Base-by-base conservation (phyloP, 2,888 invertebrate genomes). In the Nymphalis c-album region DNA sequence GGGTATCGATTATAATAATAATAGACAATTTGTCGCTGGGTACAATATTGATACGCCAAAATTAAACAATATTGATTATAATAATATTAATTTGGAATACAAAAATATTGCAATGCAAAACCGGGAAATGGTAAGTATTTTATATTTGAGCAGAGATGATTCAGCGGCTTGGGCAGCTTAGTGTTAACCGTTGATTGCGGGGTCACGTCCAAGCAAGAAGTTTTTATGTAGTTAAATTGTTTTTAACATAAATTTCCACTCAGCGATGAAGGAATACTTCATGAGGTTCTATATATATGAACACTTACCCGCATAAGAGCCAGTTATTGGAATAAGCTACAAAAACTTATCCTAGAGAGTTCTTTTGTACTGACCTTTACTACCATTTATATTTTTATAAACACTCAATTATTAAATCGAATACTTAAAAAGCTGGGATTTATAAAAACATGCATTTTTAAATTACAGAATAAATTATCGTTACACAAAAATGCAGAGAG, bases 21-120 rank as follows among this genome's bases (percentile, higher is more conserved):
- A 47, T 26, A 53, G 20, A 35, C 50, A 35, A 55, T n/a, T 50
- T 20, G 47, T 64, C 16, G 40, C 40, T 40, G 70, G 67, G 13
- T 35, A 70, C 17, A 67, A 67, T 60, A 62, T 67, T 48, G 50
- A 63, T n/a, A 18, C 35, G 8, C 59, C 62, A 57, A 57, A 40
- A 57, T 4, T 17, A n/a, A 18, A 35, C 16, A 40, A 26, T 53
- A 22, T 40, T n/a, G 18, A 1, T 18, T n/a, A 57, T 57, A 57
- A 57, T 18, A 40, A 18, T 4, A 35, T 57, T n/a, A 40, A 7
- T 18, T 57, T 26, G 13, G 57, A 40, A 31, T 13, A 57, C 40
- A 57, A 40, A 40, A 57, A 57, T 18, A 18, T 18, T 13, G 57
- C 57, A 57, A 10, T 18, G 10, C 7, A 7, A 2, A 55, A 55